Evolutionary conservation across 2,113 vertebrate genomes (phyloP), one percentile per base, ranked within the genome.

Genomic region (Seriola aureovittata): DNA sequence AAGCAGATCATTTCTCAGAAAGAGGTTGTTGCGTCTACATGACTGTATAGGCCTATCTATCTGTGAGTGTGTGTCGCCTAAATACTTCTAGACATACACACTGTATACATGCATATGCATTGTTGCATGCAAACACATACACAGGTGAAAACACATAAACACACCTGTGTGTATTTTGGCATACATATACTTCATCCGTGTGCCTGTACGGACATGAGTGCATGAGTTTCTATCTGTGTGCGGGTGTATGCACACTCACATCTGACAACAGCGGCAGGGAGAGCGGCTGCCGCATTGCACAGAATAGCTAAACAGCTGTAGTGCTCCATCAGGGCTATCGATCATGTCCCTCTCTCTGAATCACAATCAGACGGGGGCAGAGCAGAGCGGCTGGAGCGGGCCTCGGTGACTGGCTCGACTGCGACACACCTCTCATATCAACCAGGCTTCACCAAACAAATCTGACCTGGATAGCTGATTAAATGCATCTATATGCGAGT

Each of bases 221-320:
- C 44, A 44, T 50, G 72, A 63, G 57, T 59, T 82, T 59, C 58
- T 32, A 38, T 76, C 58, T 67, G 82, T 52, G 75, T 60, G 71
- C n/a, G 40, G 12, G 40, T 40, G 42, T 78, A 83, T 88, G 89
- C 71, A 71, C 71, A 19, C 84, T 87, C 86, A 84, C 59, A 60
- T 76, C 70, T 62, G 21, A 73, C 80, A 60, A 50, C 82, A 36
- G 85, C 69, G 83, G 70, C 85, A 70, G 78, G 67, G 87, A 83
- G 80, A 85, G 72, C 80, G 71, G 84, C 84, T 92, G 92, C 93
- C 88, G 91, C 92, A 90, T 89, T 91, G 91, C 91, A 90, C 90
- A 85, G 94, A 94, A 94, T 95, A 85, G 84, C 87, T 94, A 93
- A 95, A 89, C 90, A 93, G 92, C 92, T 90, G 90, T 91, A 81